These are phyloP conservation scores for Phymorhynchus buccinoides DNA, from an alignment of 1,140 invertebrate genomes.

Conservation along the genomic window DNA sequence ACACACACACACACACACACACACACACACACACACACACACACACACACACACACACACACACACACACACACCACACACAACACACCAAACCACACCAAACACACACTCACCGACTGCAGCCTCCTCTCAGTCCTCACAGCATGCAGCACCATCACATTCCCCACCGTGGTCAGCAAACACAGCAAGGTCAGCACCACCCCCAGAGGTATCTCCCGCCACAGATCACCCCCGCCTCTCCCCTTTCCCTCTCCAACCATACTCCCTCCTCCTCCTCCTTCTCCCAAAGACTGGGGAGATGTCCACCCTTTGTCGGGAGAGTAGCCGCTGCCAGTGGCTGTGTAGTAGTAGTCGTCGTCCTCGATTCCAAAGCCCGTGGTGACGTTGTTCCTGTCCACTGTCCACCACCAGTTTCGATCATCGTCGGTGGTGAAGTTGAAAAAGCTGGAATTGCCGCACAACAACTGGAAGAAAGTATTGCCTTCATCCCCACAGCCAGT, in stretches of 20 bases:
- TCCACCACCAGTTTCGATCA: no score
- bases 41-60: background rate
- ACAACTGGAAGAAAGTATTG: background rate
- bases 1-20: no score
- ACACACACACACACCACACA: background rate
- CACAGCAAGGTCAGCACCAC: conserved; percentile 61
- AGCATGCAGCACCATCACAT: conserved; percentile 69
- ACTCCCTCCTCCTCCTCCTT: background rate
- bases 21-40: no score
- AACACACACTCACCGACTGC: conserved; percentile 62
- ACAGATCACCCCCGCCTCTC: conserved; percentile 49
- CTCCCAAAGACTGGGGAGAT: background rate
- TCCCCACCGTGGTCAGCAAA: conserved; percentile 65
- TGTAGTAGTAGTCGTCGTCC: no score
- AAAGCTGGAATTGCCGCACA: background rate
- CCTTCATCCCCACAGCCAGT: no score
- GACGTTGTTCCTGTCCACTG: background rate
- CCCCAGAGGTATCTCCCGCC: conserved; percentile 63
- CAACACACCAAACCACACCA: no score
- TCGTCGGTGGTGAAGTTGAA: no score
- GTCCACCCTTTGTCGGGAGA: background rate
- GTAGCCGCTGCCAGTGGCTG: background rate
- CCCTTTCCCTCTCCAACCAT: background rate
- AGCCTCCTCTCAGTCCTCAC: conserved; percentile 67
- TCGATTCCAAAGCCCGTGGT: no score